Conservation (phyloP, 2,888 invertebrate species). For the Acanthococcus lagerstroemiae region DNA sequence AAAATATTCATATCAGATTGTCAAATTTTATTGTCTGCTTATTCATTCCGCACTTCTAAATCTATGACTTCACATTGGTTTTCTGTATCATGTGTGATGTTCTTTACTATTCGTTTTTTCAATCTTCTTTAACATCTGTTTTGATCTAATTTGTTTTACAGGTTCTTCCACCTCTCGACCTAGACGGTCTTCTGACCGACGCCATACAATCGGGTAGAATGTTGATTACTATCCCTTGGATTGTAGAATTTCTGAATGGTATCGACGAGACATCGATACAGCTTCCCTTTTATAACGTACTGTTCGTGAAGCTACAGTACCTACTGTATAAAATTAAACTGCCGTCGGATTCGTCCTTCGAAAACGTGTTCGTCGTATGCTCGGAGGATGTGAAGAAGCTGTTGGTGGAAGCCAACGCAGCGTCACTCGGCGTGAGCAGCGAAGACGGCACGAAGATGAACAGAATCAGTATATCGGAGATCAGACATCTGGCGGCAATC, state of each 20-base stretch:
- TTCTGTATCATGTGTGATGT: neutral
- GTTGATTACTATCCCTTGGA: constrained; percentile 14
- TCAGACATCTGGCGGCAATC: neutral
- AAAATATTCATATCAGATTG: no score
- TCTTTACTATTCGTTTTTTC: no score
- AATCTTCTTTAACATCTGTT: no score
- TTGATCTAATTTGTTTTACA: no score
- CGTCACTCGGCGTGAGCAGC: neutral
- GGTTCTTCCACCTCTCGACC: constrained; percentile 14
- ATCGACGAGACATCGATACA: constrained; percentile 15
- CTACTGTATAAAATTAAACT: constrained; percentile 14
- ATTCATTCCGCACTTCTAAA: no score
- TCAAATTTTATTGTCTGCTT: no score
- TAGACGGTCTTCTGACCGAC: constrained; percentile 4
- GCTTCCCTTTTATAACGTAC: constrained; percentile 5
- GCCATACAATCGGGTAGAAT: constrained; percentile 12
- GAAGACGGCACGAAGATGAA: neutral
- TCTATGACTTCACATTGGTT: neutral
- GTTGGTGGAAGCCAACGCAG: neutral
- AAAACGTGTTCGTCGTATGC: neutral
- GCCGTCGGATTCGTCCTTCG: neutral
- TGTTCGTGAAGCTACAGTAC: constrained; percentile 17
- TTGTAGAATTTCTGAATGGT: constrained; percentile 21
- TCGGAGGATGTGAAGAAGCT: constrained; percentile 3
- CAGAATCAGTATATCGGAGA: neutral